Evolutionary conservation across 2,888 invertebrate genomes (phyloP), one percentile per base, ranked within the genome.

Genomic region (Nomada goodeniana): DNA sequence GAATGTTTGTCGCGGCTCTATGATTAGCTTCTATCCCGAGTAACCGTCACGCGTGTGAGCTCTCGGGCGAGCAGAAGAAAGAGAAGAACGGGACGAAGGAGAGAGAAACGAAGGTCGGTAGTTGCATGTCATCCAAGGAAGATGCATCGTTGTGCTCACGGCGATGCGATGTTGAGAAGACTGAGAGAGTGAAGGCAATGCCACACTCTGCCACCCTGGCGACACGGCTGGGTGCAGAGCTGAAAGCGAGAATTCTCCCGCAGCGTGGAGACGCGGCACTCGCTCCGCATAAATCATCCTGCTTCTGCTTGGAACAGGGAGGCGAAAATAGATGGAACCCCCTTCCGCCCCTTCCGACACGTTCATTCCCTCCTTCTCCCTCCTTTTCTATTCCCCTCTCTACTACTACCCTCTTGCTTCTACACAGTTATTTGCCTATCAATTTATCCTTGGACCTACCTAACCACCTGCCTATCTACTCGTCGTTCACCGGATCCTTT

Each of bases 161-260:
- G 76, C 76, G 80, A 83, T 74, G 76, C 76, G 80, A 83, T 74
- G 82, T 75, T 57, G 84, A 73, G 79, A 75, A 75, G 72, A 57
- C 74, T 42, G 78, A 61, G 59, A 79, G 76, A 82, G 74, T 68
- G 83, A 87, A 85, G 79, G 83, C 83, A 87, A 80, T 82, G 86
- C 86, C 90, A 87, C 89, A 89, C 87, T 90, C 86, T 85, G 90
- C 88, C 91, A 87, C 89, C 87, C 84, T 83, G 89, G 86, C 86
- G 88, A 89, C 90, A 88, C 86, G 90, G 90, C 87, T 89, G 89
- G 90, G 85, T 87, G 90, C 89, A 84, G 85, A 90, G 88, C 87
- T 88, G 90, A 91, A 87, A 86, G 91, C 91, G 91, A 89, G 89
- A 91, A 91, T 91, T 90, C 92, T 91, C 91, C 91, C 89, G 92